phyloP scores from a whole-genome alignment of 2,888 invertebrate species.

The Stenurella melanura region DNA sequence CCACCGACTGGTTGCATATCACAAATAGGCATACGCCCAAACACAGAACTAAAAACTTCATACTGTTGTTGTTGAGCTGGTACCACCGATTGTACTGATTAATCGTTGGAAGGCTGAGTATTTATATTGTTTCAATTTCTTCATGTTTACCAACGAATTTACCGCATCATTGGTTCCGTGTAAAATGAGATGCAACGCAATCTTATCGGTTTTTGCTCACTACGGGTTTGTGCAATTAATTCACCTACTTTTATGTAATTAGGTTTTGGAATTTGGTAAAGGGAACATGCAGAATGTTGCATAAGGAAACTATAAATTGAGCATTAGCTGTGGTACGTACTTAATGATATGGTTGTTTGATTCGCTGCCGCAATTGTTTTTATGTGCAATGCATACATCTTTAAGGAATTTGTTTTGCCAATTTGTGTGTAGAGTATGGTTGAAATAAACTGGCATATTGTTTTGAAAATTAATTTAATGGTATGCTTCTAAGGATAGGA shows the following conservation, averaged over 20 bases:
- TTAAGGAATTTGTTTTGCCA: too few relatives aligned
- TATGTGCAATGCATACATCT: background rate
- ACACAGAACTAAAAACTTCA: slow-evolving; percentile 66
- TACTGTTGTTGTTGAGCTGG: slow-evolving; percentile 56
- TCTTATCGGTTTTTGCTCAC: slow-evolving; percentile 58
- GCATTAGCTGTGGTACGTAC: slow-evolving; percentile 9
- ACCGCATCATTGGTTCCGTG: slow-evolving; percentile 66
- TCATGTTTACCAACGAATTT: slow-evolving; percentile 60
- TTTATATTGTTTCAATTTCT: slow-evolving; percentile 64
- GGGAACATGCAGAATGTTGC: slow-evolving; percentile 34
- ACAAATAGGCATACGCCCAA: slow-evolving; percentile 60
- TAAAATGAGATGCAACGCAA: slow-evolving; percentile 59
- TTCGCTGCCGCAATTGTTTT: background rate
- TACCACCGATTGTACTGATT: slow-evolving; percentile 54
- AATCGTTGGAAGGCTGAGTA: slow-evolving; percentile 52
- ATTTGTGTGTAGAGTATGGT: too few relatives aligned
- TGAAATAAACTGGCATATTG: too few relatives aligned
- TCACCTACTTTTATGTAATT: slow-evolving; percentile 49
- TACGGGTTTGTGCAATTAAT: slow-evolving; percentile 55
- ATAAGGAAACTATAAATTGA: slow-evolving; percentile 16
- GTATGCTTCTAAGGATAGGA: too few relatives aligned
- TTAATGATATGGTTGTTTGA: slow-evolving; percentile 7
- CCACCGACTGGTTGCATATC: slow-evolving; percentile 56
- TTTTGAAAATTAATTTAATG: too few relatives aligned
- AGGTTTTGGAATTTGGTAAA: slow-evolving; percentile 44